phyloP scores from a whole-genome alignment of 2,797 vertebrate species.

The Propithecus deckenii region DNA sequence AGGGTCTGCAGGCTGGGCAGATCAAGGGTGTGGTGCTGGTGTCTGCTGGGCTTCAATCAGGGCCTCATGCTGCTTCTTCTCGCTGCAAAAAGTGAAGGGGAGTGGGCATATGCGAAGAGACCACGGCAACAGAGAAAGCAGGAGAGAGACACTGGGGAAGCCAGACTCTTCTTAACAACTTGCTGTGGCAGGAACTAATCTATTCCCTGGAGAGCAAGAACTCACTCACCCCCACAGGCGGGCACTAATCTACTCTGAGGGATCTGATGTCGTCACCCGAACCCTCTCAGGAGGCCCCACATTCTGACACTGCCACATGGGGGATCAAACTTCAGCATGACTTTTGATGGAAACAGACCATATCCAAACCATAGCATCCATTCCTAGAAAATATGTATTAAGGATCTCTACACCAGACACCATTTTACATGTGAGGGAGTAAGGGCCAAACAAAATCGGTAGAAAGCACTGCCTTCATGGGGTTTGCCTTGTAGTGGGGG shows the following conservation, averaged over 20 bases:
- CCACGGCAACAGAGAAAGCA: neutral
- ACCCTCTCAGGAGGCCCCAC: neutral
- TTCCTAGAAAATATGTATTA: neutral
- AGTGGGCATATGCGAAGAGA: neutral
- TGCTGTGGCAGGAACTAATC: neutral
- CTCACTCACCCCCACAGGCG: neutral
- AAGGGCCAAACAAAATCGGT: neutral
- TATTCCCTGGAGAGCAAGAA: neutral
- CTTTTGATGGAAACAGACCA: neutral
- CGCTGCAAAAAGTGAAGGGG: neutral
- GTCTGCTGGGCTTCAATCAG: neutral
- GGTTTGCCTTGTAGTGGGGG: neutral
- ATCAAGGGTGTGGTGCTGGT: neutral
- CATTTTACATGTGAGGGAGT: neutral
- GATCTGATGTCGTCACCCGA: neutral
- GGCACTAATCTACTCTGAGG: neutral
- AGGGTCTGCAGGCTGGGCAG: neutral
- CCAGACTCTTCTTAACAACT: neutral
- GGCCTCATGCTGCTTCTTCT: neutral
- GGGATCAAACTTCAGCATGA: neutral
- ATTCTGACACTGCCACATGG: neutral
- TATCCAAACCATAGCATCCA: neutral
- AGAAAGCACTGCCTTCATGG: neutral
- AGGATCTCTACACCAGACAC: neutral
- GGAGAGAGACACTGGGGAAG: neutral